phyloP scores from a whole-genome alignment of 2,113 vertebrate species.

The Erythrolamprus reginae region DNA sequence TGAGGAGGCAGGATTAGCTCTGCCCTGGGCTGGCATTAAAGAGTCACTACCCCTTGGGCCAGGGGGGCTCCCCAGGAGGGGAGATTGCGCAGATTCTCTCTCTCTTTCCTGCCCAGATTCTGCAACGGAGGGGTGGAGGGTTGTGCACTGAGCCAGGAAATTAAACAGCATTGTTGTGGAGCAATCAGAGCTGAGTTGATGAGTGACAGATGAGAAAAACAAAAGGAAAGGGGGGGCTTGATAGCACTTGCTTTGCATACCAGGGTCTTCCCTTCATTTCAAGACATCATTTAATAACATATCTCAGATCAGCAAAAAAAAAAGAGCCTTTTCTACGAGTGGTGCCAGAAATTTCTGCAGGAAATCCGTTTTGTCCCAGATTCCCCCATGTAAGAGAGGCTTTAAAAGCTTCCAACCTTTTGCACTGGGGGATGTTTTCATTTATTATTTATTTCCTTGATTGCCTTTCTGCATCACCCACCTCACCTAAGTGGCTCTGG shows the following conservation, averaged over 20 bases:
- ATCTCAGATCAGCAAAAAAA: background rate
- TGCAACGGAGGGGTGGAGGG: accelerated
- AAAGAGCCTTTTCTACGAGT: background rate
- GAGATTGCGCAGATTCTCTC: accelerated
- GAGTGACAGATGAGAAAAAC: background rate
- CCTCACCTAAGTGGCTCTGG: background rate
- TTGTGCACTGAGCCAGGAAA: slow-evolving; percentile 48
- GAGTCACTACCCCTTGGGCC: slow-evolving; percentile 7
- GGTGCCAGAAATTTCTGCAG: background rate
- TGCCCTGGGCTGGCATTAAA: slow-evolving; percentile 10
- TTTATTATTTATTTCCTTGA: background rate
- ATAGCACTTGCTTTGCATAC: background rate
- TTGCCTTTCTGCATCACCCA: background rate
- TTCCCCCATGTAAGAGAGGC: background rate
- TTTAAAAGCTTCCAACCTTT: background rate
- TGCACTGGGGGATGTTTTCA: background rate
- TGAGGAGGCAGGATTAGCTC: slow-evolving; percentile 14
- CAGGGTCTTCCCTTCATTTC: background rate
- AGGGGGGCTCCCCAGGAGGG: background rate
- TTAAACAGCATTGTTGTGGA: slow-evolving; percentile 34
- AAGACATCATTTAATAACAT: background rate
- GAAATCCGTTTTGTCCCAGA: background rate
- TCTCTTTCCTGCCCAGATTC: background rate
- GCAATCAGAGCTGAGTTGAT: background rate
- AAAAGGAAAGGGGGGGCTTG: background rate